phyloP scores from a whole-genome alignment of 2,888 invertebrate species.

The Leptopilina syphax region DNA sequence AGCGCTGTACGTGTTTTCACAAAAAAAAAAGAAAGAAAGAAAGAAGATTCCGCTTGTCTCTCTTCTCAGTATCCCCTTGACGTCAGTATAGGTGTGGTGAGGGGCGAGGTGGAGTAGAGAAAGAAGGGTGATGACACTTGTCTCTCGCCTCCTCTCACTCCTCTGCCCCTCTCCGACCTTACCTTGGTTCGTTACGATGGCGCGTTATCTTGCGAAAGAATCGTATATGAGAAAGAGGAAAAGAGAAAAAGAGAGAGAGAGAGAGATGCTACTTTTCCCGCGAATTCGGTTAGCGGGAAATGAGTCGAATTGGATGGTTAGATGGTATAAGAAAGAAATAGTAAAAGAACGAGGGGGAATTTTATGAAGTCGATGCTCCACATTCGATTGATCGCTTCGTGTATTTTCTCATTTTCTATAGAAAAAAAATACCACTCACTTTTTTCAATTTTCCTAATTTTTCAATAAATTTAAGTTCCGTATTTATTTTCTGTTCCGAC shows the following conservation, averaged over 20 bases:
- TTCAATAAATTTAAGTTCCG: too few species aligned
- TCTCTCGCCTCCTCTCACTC: neutral
- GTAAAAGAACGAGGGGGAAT: neutral
- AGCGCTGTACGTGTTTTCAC: conserved; percentile 52
- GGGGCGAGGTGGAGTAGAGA: conserved; percentile 36
- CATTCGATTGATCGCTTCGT: conserved; percentile 2
- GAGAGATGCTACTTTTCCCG: conserved; percentile 17
- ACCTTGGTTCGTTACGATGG: conserved; percentile 29
- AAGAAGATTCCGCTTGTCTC: conserved; percentile 49
- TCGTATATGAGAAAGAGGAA: neutral
- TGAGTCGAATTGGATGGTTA: neutral
- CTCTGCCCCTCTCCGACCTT: neutral
- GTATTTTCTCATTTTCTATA: neutral
- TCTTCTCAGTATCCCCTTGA: conserved; percentile 53
- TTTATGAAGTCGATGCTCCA: conserved; percentile 14
- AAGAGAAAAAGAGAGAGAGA: neutral
- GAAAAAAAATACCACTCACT: too few species aligned
- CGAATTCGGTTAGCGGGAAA: conserved; percentile 29
- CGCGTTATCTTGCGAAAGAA: conserved; percentile 32
- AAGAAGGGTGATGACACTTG: conserved; percentile 10
- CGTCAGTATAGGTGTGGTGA: conserved; percentile 48
- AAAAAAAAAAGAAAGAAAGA: conserved; percentile 43
- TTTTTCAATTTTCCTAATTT: too few species aligned
- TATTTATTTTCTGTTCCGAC: too few species aligned
- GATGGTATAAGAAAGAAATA: neutral